A percentile compares a stretch with the other conserved stretches of the same genome.
Evolutionary conservation across 1,140 invertebrate species (phyloP).

Genomic region (Homalodisca vitripennis): DNA sequence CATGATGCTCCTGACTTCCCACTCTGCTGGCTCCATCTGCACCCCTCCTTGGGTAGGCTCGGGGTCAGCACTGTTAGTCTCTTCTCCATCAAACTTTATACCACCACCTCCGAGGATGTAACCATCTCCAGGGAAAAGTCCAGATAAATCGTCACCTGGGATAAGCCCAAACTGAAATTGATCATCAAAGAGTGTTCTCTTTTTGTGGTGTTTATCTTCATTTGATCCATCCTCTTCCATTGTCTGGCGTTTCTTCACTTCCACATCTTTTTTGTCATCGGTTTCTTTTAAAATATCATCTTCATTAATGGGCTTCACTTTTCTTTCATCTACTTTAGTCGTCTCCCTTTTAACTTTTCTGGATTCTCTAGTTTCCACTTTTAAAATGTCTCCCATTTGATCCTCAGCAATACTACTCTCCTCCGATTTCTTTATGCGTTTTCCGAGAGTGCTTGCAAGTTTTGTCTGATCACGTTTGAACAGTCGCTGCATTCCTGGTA

Average conservation of each 20-base stretch:
- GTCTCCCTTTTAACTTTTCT: conserved; percentile 28
- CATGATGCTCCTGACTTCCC: conserved; percentile 75
- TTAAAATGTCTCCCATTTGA: conserved; percentile 1
- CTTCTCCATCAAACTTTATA: conserved; percentile 12
- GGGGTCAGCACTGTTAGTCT: not conserved
- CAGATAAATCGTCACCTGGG: conserved; percentile 29
- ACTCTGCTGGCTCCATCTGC: conserved; percentile 79
- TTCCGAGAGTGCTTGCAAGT: conserved; percentile 42
- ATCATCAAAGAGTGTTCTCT: conserved; percentile 47
- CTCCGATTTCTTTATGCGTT: conserved; percentile 36
- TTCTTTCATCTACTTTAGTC: conserved; percentile 16
- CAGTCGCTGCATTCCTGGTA: conserved; percentile 20
- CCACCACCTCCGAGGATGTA: conserved; percentile 31
- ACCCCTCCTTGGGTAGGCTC: conserved; percentile 43
- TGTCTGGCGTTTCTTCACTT: conserved; percentile 23
- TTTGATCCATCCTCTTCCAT: conserved; percentile 1
- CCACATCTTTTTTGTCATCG: conserved; percentile 11
- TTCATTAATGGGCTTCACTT: not conserved
- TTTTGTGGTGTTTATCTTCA: conserved; percentile 54
- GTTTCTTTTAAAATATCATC: conserved; percentile 12
- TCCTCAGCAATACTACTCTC: not conserved
- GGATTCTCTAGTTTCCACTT: not conserved
- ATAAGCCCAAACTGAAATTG: conserved; percentile 27
- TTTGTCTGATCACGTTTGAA: conserved; percentile 54
- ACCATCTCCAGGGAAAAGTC: conserved; percentile 34